Evolutionary conservation across 2,888 invertebrate species (phyloP).

Genomic region (Hypena proboscidalis): DNA sequence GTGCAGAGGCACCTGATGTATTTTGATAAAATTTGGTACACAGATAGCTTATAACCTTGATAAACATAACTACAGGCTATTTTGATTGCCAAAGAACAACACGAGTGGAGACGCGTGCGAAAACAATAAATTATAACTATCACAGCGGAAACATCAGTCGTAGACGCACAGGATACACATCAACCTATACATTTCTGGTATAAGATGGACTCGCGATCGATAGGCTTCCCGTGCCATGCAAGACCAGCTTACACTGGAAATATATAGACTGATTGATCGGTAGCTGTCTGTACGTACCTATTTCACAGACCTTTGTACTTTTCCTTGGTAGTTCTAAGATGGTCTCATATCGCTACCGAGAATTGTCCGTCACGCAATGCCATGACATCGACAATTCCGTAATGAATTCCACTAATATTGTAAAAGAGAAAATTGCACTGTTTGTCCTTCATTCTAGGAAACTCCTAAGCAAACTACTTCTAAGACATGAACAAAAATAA

Average conservation of each 20-base stretch:
- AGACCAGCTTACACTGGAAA: conserved; percentile 26
- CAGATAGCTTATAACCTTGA: too few relatives aligned
- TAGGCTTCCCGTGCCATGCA: too few relatives aligned
- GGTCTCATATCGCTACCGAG: conserved; percentile 33
- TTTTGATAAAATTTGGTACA: too few relatives aligned
- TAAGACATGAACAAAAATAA: conserved; percentile 22
- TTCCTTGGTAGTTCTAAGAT: conserved; percentile 24
- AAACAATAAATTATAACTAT: too few relatives aligned
- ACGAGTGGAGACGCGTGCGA: too few relatives aligned
- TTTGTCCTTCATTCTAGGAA: conserved; percentile 28
- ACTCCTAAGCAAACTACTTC: conserved; percentile 16
- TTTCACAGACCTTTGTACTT: conserved; percentile 23
- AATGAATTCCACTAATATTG: conserved; percentile 34
- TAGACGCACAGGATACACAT: conserved; percentile 4
- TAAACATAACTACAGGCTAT: too few relatives aligned
- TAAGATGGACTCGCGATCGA: too few relatives aligned
- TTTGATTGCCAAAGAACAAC: too few relatives aligned
- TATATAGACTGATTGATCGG: too few relatives aligned
- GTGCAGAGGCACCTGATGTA: too few relatives aligned
- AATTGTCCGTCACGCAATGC: conserved; percentile 35
- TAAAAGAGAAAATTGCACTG: conserved; percentile 26
- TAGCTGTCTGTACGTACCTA: conserved; percentile 4
- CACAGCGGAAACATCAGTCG: too few relatives aligned
- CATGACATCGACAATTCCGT: conserved; percentile 24
- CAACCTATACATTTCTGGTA: too few relatives aligned